Base-by-base conservation (phyloP, 2,888 invertebrate genomes). In the Homarus gammarus region DNA sequence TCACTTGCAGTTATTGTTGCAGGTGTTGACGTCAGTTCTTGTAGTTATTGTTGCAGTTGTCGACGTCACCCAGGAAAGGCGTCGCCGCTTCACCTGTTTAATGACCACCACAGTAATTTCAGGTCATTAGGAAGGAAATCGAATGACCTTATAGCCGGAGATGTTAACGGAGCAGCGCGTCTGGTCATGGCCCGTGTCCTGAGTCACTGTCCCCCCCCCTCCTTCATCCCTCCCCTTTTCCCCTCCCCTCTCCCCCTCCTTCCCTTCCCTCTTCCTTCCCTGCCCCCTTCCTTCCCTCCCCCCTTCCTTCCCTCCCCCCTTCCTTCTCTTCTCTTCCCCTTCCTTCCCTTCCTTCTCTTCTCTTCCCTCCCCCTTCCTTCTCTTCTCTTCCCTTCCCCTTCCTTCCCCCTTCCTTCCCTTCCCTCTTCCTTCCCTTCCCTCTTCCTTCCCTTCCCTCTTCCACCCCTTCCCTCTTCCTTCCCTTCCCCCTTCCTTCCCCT, bases 301-400 rank as follows among this genome's bases (percentile, higher is more conserved):
- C 68, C 68, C 68, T 68, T 68, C 22, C 68, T 68, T 68, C 22
- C 68, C 68, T 68, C 68, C 68, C 68, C 68, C 44, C 44, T 18
- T 56, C 8, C 56, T 2, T 77, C 75, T 44, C 44, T 77, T 49
- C 77, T n/a, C 77, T 49, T 44, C 31, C 77, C 75, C 77, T 75
- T 77, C 31, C 77, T 49, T 44, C 49, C 77, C 75, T 77, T 75
- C 49, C 40, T 36, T n/a, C 73, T 18, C 40, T 70, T 33, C 70
- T 40, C 40, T 40, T 40, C 27, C n/a, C 33, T 31, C 68, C 31
- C 68, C 68, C 33, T 68, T 27, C 31, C 31, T 31, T 27, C 68
- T 33, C 33, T 33, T 68, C 68, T 31, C 68, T 31, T 27, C 33
- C 33, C 33, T 33, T 27, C 33, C 68, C 27, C 27, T 33, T 68